Evolutionary conservation across 2,888 invertebrate species (phyloP), one percentile per base, ranked within the genome.

Genomic region (Drosophila differens): DNA sequence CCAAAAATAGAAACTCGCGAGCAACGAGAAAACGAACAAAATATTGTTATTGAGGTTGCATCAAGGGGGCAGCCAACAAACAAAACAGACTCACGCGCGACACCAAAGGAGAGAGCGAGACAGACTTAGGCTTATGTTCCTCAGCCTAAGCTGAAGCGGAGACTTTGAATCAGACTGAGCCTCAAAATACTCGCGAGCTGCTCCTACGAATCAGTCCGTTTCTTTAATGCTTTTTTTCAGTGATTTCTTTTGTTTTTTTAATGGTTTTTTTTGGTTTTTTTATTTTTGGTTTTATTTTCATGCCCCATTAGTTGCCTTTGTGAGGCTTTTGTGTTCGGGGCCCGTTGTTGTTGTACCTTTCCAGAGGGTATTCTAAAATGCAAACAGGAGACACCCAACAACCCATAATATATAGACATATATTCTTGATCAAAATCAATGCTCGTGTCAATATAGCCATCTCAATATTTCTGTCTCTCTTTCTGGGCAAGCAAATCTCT

Each of bases 1-100:
- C 73, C 69, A 63, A 82, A 76, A 76, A 74, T 66, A 72, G 74
- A 81, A 75, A 77, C 61, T 57, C 54, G 52, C 61, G 61, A 82
- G 74, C 70, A 75, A 69, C 74, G 65, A 80, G 70, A 65, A 71
- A 81, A 71, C 70, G 70, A 59, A 74, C 72, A 78, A 79, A 79
- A 84, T 79, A 81, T 79, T 82, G 76, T 74, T 85, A 87, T 87
- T 81, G 85, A 82, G 85, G 76, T 84, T 87, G 82, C 74, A 63
- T 65, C 70, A 77, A 76, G 75, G 58, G 74, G 73, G 62, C 73
- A 62, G 37, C 59, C 37, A 65, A 33, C 66, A 60, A 72, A 67
- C 69, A 30, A 63, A 67, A 39, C 64, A 35, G 71, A 60, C 59
- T 22, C 32, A 33, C 53, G n/a, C 51, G 19, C 47, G 35, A 61